Evolutionary conservation across 2,888 invertebrate genomes (phyloP), one percentile per base, ranked within the genome.

Genomic region (Tenthredo amoena): DNA sequence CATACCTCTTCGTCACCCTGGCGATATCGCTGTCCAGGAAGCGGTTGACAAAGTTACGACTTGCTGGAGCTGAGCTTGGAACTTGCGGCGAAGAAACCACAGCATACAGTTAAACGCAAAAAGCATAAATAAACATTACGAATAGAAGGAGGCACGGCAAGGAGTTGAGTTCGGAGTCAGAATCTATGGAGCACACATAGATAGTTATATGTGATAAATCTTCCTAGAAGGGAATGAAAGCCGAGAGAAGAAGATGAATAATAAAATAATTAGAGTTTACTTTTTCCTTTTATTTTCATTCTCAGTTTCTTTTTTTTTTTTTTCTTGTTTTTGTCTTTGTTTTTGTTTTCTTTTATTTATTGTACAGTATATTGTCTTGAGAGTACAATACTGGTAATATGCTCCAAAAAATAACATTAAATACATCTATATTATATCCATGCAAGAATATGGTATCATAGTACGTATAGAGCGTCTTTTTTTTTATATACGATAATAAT

Each of bases 71-170:
- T 68, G 71, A 81, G 85, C 82, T 65, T 68, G 68, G 72, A 79
- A 71, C 82, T 82, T 79, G 82, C 82, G 58, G 82, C 82, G 40
- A 82, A 37, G 85, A 89, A 87, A 91, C 91, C 91, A 88, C 91
- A 89, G 89, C 90, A 89, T 90, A 91, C 91, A 91, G 90, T 91
- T 91, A 90, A 89, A 88, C 88, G 89, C 89, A 89, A 90, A 87
- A 87, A 90, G 89, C 88, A 90, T 89, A 90, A 90, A 90, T 90
- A 88, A 89, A 90, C 88, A 88, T 83, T 83, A 83, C 68, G 83
- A 83, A 83, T 83, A 83, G 83, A 83, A 83, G 83, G 83, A 83
- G 83, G 26, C 31, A 40, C n/a, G 34, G 21, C 21, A 58, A 21
- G 79, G 65, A 62, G 71, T 47, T 47, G n/a, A 26, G 31, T 65